phyloP scores from a whole-genome alignment of 2,888 invertebrate genomes.

The Drosophila glabriapex region DNA sequence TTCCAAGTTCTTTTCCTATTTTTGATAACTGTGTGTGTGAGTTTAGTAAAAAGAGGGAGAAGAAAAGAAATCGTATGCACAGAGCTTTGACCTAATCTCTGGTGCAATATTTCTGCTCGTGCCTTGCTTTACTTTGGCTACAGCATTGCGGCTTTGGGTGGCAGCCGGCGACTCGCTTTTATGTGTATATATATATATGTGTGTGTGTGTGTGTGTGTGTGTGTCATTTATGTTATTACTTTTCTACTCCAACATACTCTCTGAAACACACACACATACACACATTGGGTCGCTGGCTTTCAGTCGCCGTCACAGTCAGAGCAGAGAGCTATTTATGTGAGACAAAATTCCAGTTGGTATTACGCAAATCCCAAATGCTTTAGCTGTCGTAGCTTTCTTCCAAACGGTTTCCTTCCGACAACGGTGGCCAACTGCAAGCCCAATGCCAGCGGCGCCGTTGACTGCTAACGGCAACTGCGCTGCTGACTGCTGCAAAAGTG shows the following conservation, averaged over 20 bases:
- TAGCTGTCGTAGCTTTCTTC: constrained; percentile 80
- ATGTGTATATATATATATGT: too few species aligned
- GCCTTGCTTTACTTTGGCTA: constrained; percentile 64
- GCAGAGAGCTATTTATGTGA: constrained; percentile 76
- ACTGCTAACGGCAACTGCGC: constrained; percentile 17
- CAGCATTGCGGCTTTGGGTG: constrained; percentile 28
- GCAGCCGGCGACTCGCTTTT: constrained; percentile 8
- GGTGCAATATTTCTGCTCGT: constrained; percentile 79
- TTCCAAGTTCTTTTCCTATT: constrained; percentile 7
- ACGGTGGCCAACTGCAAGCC: constrained; percentile 53
- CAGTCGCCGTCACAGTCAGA: constrained; percentile 32
- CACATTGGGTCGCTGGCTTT: constrained; percentile 16
- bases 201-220: constrained; percentile 25
- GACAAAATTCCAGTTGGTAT: constrained; percentile 81
- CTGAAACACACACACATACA: constrained; percentile 9
- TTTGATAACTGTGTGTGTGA: constrained; percentile 29
- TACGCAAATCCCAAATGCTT: constrained; percentile 81
- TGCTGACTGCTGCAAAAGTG: constrained; percentile 72
- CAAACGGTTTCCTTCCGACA: constrained; percentile 75
- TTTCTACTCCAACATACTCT: constrained; percentile 49
- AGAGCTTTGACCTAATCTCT: constrained; percentile 82
- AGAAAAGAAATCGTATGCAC: constrained; percentile 65
- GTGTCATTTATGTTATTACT: constrained; percentile 71
- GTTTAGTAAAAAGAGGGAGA: constrained; percentile 60
- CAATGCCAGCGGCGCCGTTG: constrained; percentile 16